phyloP scores from a whole-genome alignment of 2,888 invertebrate species.

The Drosophila leonis region DNA sequence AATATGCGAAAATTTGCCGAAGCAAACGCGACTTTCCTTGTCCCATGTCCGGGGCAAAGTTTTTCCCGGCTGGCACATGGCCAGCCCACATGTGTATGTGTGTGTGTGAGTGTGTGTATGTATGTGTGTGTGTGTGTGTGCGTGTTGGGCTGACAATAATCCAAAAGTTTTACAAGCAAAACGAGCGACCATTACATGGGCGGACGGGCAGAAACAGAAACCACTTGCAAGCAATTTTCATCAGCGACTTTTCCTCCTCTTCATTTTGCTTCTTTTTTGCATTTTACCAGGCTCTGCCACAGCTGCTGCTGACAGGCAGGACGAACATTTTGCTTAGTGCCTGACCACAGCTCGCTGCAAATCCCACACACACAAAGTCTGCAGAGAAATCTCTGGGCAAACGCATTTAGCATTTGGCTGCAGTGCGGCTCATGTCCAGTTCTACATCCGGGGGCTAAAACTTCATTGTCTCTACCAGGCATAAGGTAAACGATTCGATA shows the following conservation, averaged over 20 bases:
- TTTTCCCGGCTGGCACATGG: constrained; percentile 66
- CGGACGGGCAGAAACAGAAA: constrained; percentile 75
- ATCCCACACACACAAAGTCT: neutral
- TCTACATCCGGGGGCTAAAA: constrained; percentile 25
- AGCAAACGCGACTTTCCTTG: constrained; percentile 51
- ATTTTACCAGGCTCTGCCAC: neutral
- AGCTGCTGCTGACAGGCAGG: constrained; percentile 68
- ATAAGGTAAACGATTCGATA: constrained; percentile 70
- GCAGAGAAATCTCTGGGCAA: constrained; percentile 51
- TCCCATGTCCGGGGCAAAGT: constrained; percentile 57
- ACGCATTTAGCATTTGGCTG: constrained; percentile 57
- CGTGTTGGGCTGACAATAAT: constrained; percentile 72
- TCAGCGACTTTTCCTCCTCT: constrained; percentile 63
- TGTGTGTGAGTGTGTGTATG: constrained; percentile 24
- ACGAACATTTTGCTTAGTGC: constrained; percentile 66
- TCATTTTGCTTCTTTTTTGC: neutral
- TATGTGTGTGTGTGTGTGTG: constrained; percentile 23
- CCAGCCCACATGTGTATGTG: constrained; percentile 46
- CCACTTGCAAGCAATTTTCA: constrained; percentile 79
- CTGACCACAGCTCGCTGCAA: constrained; percentile 58
- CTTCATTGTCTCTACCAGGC: constrained; percentile 66
- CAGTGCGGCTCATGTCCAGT: constrained; percentile 9
- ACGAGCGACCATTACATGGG: constrained; percentile 76
- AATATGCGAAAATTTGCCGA: constrained; percentile 75
- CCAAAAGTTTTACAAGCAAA: constrained; percentile 80